Evolutionary conservation across 2,797 vertebrate genomes (phyloP).

Genomic region (Tadarida brasiliensis): DNA sequence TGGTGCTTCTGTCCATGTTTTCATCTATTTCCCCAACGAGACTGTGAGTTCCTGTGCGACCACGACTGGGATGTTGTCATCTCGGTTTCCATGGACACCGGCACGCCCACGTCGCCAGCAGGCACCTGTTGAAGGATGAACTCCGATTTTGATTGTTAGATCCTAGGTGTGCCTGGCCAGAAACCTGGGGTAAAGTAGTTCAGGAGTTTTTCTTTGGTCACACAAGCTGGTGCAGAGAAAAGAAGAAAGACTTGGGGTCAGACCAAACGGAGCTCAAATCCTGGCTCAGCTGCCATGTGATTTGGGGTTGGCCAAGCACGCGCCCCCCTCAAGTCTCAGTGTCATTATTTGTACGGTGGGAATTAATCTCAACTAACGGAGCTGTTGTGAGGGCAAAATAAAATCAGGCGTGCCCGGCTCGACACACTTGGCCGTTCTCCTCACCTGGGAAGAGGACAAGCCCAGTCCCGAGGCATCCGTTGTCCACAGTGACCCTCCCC

Average conservation of each 20-base stretch:
- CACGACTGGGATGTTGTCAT: neutral
- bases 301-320: neutral
- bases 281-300: accelerated
- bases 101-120: accelerated
- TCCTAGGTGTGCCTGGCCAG: accelerated
- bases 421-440: neutral
- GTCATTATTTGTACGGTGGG: neutral
- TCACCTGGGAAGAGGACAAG: neutral
- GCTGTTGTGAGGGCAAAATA: accelerated
- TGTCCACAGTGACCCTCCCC: neutral
- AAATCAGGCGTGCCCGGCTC: accelerated
- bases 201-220: neutral
- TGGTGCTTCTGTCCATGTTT: accelerated
- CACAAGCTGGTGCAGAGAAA: neutral
- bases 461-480: too few species aligned
- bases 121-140: neutral
- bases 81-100: neutral
- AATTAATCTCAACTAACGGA: neutral
- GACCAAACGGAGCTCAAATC: neutral
- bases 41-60: neutral
- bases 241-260: neutral
- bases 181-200: neutral
- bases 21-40: accelerated
- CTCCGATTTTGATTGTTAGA: neutral
- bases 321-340: accelerated